Percentiles rank a stretch among this genome's conserved stretches.
Evolutionary conservation across 64 coral and sea anemone species (phyloP).

Genomic region (Stylophora pistillata): DNA sequence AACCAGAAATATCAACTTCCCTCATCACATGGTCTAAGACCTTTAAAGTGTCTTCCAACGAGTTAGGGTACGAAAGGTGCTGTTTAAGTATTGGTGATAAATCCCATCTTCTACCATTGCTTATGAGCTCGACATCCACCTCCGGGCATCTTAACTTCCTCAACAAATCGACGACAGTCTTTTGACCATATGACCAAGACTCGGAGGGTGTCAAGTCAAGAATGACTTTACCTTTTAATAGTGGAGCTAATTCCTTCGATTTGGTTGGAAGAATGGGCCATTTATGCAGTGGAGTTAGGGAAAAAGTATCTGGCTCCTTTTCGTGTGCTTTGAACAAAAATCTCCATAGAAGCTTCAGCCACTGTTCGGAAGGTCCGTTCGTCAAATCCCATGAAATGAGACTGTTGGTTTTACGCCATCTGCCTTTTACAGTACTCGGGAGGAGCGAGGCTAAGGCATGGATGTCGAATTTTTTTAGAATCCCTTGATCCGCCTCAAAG

Average conservation of each 20-base stretch:
- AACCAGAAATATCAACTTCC: conserved; percentile 25
- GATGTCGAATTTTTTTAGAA: conserved; percentile 62
- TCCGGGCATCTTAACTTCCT: conserved; percentile 44
- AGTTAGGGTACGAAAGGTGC: conserved; percentile 66
- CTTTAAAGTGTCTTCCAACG: conserved; percentile 57
- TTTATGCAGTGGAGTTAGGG: conserved; percentile 58
- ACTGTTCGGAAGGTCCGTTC: conserved; percentile 8
- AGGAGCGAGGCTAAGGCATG: conserved; percentile 39
- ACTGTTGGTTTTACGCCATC: conserved; percentile 23
- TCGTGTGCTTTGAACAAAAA: conserved; percentile 38
- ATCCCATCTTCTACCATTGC: not conserved
- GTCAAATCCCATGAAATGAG: conserved; percentile 67
- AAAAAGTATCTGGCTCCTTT: conserved; percentile 18
- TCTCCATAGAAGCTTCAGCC: conserved; percentile 71
- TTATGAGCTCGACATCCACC: conserved; percentile 57
- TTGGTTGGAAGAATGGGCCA: conserved; percentile 85
- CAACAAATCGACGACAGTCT: conserved; percentile 22
- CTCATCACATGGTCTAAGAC: conserved; percentile 68
- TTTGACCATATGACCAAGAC: conserved; percentile 52
- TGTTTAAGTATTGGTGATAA: conserved; percentile 42
- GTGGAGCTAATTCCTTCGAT: conserved; percentile 46
- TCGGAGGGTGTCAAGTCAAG: conserved; percentile 57
- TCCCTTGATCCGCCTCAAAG: conserved; percentile 1
- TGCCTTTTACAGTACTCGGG: not conserved
- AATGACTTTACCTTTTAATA: conserved; percentile 70